Evolutionary conservation across 2,113 vertebrate genomes (phyloP).

Genomic region (Poicephalus meyeri): DNA sequence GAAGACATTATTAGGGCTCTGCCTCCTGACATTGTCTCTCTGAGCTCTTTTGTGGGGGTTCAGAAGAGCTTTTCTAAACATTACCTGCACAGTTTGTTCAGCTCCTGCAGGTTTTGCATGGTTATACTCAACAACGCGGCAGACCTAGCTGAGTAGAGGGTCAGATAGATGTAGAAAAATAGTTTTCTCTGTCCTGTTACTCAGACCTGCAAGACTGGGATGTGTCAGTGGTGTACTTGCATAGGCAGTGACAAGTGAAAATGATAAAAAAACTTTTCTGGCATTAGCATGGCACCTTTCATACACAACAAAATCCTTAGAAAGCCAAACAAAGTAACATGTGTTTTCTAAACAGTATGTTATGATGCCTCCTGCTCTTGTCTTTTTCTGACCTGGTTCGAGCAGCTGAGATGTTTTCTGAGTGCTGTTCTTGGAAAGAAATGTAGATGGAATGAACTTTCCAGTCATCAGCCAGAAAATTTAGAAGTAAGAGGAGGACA

Average conservation of each 20-base stretch:
- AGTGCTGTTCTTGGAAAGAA: background rate
- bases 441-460: background rate
- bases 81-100: background rate
- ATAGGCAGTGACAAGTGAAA: background rate
- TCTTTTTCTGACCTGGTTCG: background rate
- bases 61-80: background rate
- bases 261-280: background rate
- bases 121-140: background rate
- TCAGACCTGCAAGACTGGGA: background rate
- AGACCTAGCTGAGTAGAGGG: background rate
- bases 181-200: background rate
- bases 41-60: background rate
- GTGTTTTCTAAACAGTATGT: background rate
- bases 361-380: background rate
- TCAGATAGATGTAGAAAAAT: background rate
- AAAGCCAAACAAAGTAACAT: background rate
- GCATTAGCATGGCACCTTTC: background rate
- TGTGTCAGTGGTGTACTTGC: background rate
- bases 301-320: background rate
- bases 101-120: background rate
- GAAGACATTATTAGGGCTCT: background rate
- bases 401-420: background rate
- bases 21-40: background rate
- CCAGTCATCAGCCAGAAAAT: background rate
- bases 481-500: background rate